Evolutionary conservation across 2,113 vertebrate species (phyloP), one percentile per base, ranked within the genome.

Genomic region (Varanus salvator): DNA sequence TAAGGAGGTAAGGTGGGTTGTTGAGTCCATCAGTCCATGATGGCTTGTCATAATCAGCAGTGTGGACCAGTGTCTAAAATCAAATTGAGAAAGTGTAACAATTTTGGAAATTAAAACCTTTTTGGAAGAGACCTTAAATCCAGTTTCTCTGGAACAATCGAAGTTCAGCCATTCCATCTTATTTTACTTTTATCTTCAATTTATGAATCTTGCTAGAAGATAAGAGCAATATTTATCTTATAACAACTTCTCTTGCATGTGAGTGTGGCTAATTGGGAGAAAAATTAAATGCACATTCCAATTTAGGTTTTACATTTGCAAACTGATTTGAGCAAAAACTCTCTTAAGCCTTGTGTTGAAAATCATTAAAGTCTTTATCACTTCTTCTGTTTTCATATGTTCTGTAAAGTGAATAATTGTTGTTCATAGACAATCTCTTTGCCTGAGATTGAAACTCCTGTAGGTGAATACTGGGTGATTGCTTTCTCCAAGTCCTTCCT

Each of bases 361-460:
- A 85, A 48, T 69, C 50, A 9, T 8, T 12, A 12, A 31, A 21
- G 31, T n/a, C 21, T 75, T 60, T 57, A 57, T 25, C 84, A 75
- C 34, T 21, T 71, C 50, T 52, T 48, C 44, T 82, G 34, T 93
- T 77, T 25, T 84, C 44, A 83, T 77, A 87, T 89, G 76, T 86
- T 72, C 68, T 90, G 50, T 71, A 60, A 82, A 31, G 69, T 1
- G 27, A 74, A 75, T 74, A 48, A 87, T 25, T 68, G 4, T 31
- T 86, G 19, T 54, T 0, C n/a, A 0, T 1, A 52, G 27, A 88
- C 78, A 69, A 82, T 52, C 4, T 48, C 27, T 60, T 74, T 64
- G 8, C 11, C 25, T 48, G 75, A 38, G 2, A 74, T 78, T 87
- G 68, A 0, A 2, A 6, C 50, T 57, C 21, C 52, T 15, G 9